Evolutionary conservation across 92 coral and sea anemone species (phyloP), one percentile per base, ranked within the genome.

Genomic region (Phymanthus crucifer): DNA sequence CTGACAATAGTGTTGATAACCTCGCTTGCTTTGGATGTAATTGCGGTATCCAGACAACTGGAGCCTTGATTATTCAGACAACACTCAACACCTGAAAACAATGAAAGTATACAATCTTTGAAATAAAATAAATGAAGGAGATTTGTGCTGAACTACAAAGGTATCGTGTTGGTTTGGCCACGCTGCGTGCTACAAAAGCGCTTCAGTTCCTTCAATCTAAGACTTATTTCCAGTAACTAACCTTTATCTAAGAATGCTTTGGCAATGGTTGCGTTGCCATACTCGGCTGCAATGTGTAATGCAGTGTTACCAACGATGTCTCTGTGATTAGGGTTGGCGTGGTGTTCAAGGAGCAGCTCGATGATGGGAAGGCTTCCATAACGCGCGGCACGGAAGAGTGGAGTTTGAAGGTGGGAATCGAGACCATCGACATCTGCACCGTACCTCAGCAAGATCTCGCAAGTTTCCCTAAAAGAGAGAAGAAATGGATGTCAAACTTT

Each of bases 261-360:
- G 27, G 77, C 96, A 24, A 83, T 81, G 0, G 74, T 79, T 57
- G 80, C 82, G 45, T 89, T 79, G 54, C 88, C 88, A 31, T 77
- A 76, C 12, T 77, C 79, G 1, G 96, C 92, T 1, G 93, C 93
- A 32, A 92, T 37, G 17, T 90, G 91, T 52, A 92, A 77, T 17
- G 97, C 91, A 0, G 97, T 90, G 66, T 90, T 90, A 13, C 93
- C 94, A 7, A 70, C 71, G 14, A 34, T 66, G 78, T 92, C 97
- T n/a, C 45, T 79, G 47, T 88, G 88, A 26, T 83, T 83, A 5
- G 75, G 54, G 68, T 83, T 72, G 34, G 87, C 90, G 24, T 80
- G 77, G 18, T 52, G 31, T 24, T 90, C 90, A 6, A 79, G 80
- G 35, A 91, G 83, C 67, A 79, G 83, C 64, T 78, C 77, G 52